phyloP scores from a whole-genome alignment of 2,888 invertebrate genomes.

The Hofmannophila pseudospretella region DNA sequence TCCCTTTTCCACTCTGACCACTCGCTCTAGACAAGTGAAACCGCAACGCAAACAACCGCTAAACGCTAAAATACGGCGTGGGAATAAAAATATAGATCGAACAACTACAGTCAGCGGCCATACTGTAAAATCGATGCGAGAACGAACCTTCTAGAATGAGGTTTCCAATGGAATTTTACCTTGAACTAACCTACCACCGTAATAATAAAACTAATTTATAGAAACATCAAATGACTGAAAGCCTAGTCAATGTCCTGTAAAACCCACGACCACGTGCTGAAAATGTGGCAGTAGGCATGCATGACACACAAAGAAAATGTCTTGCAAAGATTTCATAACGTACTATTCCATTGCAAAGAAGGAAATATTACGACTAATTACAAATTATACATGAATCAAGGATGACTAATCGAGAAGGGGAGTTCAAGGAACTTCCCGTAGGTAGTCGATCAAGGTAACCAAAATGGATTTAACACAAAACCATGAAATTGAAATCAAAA shows the following conservation, averaged over 20 bases:
- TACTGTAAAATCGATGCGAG: constrained; percentile 44
- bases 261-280: constrained; percentile 7
- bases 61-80: no score
- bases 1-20: no score
- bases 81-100: no score
- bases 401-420: constrained; percentile 19
- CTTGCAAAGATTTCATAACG: no score
- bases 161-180: constrained; percentile 10
- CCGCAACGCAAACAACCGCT: no score
- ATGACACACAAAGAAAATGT: constrained; percentile 4
- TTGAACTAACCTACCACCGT: constrained; percentile 8
- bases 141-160: constrained; percentile 50
- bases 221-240: no score
- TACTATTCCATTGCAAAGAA: constrained; percentile 2
- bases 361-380: constrained; percentile 5
- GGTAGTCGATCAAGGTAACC: constrained; percentile 6
- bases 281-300: background rate
- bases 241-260: no score
- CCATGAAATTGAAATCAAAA: background rate
- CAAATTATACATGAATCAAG: constrained; percentile 6
- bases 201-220: no score
- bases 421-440: constrained; percentile 22
- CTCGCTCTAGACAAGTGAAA: no score
- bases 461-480: constrained; percentile 3
- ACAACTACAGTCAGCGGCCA: constrained; percentile 41